Evolutionary conservation across 2,113 vertebrate genomes (phyloP).

Genomic region (Microcebus jonahi): DNA sequence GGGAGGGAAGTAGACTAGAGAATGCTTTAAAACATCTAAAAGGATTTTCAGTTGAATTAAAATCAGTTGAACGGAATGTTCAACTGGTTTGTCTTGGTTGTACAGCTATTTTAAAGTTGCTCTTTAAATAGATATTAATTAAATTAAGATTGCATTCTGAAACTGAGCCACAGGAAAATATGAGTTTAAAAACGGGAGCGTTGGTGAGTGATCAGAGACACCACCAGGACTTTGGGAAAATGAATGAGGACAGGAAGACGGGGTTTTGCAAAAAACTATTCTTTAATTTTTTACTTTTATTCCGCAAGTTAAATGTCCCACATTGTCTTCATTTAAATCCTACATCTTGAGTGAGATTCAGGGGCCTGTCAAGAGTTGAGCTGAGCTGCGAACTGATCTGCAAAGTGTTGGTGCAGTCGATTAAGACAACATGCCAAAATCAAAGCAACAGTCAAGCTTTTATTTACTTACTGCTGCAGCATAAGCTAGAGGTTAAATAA

Average conservation of each 20-base stretch:
- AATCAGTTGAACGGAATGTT: neutral
- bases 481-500: neutral
- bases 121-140: neutral
- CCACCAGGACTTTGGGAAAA: neutral
- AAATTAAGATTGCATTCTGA: neutral
- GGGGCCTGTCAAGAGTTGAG: neutral
- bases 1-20: fast-evolving
- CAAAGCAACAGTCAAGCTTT: neutral
- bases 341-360: neutral
- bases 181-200: neutral
- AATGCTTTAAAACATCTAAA: neutral
- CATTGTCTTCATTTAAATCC: neutral
- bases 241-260: neutral
- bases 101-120: neutral
- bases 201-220: neutral
- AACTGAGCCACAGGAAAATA: neutral
- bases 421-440: neutral
- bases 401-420: too few relatives aligned
- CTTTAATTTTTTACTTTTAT: neutral
- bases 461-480: neutral
- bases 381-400: neutral
- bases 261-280: neutral
- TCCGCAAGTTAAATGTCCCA: neutral
- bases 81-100: neutral
- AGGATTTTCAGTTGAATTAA: neutral